Evolutionary conservation across 1,140 invertebrate species (phyloP).

Genomic region (Dysdera silvatica): DNA sequence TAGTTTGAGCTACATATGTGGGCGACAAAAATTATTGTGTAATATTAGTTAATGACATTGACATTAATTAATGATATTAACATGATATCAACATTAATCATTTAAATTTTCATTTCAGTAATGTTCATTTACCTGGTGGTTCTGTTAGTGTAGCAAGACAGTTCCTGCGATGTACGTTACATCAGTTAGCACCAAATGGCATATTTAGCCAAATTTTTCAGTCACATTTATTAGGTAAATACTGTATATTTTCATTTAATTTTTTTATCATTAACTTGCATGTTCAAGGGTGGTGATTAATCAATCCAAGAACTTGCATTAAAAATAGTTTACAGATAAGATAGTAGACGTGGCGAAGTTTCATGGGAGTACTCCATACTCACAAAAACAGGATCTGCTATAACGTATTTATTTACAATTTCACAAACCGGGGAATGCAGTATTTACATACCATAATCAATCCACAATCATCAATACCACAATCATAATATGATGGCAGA

Average conservation of each 20-base stretch:
- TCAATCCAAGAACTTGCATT: no score
- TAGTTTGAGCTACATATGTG: no score
- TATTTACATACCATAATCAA: no score
- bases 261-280: background rate
- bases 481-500: no score
- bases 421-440: background rate
- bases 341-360: no score
- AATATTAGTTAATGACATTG: no score
- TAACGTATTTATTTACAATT: background rate
- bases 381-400: background rate
- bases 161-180: constrained; percentile 89
- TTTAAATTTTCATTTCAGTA: constrained; percentile 41
- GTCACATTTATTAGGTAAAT: constrained; percentile 67
- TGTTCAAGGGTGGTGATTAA: background rate
- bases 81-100: no score
- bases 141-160: constrained; percentile 90
- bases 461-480: no score
- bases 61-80: no score
- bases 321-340: no score
- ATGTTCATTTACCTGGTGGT: constrained; percentile 75
- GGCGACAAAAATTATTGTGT: no score
- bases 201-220: constrained; percentile 94
- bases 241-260: background rate
- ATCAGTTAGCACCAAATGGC: constrained; percentile 91
- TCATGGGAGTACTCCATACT: no score